Base-by-base conservation (phyloP, 1,140 invertebrate species). In the Drosophila quadrilineata region DNA sequence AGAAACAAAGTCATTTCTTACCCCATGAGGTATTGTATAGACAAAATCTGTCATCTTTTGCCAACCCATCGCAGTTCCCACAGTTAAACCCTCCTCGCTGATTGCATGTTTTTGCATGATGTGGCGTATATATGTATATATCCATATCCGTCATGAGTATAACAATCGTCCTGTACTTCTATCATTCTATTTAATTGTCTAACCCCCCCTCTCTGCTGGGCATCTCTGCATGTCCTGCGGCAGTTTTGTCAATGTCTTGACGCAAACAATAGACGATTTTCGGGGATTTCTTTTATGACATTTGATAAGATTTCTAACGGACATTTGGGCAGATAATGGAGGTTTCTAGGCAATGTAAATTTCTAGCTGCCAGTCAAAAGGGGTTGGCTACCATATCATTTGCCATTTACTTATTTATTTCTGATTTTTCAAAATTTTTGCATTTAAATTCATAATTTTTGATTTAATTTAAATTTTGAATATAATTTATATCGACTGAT, bases 41-140 rank as follows among this genome's bases (percentile, higher is more conserved):
- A 26, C 14, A 26, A 26, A 64, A 41, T 59, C 45, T 38, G 38
- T 66, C 46, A 59, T 24, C 52, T 60, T 53, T 49, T 41, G 35
- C 8, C 14, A 41, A 49, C n/a, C 22, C 40, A 31, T 24, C 28
- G 26, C 5, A 14, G 14, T 21, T 28, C 40, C 24, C 29, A 21
- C 36, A 16, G 19, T 19, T 14, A 29, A 33, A 22, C 17, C 40
- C 21, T 48, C 45, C 24, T 63, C 19, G 28, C 22, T 49, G 14
- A 43, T 67, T 71, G 68, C 68, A 63, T 67, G 56, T 62, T 54
- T 62, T 66, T 68, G 58, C 69, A 53, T 69, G 70, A 68, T 63
- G 28, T 14, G 56, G 24, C 63, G 62, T 21, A 71, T 60, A 66
- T 70, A 33, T 54, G n/a, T n/a, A n/a, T n/a, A n/a, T n/a, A n/a